phyloP scores from a whole-genome alignment of 2,888 invertebrate species.

The Dolichomitus sp. region DNA sequence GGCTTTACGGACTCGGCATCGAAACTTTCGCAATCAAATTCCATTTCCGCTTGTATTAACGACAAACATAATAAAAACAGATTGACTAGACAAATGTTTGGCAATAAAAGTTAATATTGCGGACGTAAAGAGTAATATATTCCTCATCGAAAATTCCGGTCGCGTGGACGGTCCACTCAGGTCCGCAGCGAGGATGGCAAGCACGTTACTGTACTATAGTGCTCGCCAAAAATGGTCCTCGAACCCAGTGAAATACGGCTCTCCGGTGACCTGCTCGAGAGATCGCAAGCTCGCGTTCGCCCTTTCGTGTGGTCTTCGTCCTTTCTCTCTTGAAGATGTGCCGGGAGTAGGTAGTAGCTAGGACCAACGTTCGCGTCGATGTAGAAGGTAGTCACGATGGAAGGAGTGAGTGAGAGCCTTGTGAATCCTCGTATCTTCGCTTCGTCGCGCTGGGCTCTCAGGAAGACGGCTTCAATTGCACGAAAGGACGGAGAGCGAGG shows the following conservation, averaged over 20 bases:
- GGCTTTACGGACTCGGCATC: background rate
- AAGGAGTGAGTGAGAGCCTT: conserved; percentile 19
- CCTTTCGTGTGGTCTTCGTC: conserved; percentile 40
- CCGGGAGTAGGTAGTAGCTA: background rate
- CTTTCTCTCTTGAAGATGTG: conserved; percentile 34
- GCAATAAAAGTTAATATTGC: conserved; percentile 41
- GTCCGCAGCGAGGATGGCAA: conserved; percentile 31
- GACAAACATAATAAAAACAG: background rate
- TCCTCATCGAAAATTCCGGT: conserved; percentile 51
- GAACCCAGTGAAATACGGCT: conserved; percentile 52
- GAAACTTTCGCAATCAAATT: conserved; percentile 12
- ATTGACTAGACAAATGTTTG: conserved; percentile 26
- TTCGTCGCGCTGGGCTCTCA: conserved; percentile 51
- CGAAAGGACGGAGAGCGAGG: conserved; percentile 66
- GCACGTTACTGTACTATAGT: conserved; percentile 41
- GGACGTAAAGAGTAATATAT: conserved; percentile 27
- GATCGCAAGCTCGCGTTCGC: conserved; percentile 39
- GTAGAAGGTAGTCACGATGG: conserved; percentile 2
- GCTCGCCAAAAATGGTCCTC: conserved; percentile 58
- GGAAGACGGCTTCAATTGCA: conserved; percentile 76
- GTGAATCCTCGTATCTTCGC: conserved; percentile 51
- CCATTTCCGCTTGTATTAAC: conserved; percentile 2
- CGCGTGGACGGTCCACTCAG: conserved; percentile 41
- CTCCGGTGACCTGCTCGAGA: conserved; percentile 58
- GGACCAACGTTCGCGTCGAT: background rate